These are phyloP conservation scores for Anthrax anthrax DNA, from an alignment of 2,888 invertebrate species.

Conservation along the genomic window DNA sequence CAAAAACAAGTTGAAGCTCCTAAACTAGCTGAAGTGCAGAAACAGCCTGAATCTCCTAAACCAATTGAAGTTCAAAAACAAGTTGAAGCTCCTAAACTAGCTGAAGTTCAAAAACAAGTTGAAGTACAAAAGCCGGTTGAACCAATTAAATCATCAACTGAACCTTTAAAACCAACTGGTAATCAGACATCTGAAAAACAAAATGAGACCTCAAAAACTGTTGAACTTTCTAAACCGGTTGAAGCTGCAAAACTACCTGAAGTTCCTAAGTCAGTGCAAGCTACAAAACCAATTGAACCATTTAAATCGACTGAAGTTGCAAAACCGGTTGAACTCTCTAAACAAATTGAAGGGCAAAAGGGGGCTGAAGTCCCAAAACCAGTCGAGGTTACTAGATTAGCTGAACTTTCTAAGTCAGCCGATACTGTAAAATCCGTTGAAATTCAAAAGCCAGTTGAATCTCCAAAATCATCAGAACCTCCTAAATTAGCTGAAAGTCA, in stretches of 20 bases:
- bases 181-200: slow-evolving; percentile 24
- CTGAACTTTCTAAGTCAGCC: not conserved
- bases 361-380: not conserved
- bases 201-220: slow-evolving; percentile 32
- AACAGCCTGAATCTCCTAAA: slow-evolving; percentile 33
- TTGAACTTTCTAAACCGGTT: slow-evolving; percentile 55
- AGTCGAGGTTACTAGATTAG: not conserved
- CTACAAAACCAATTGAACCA: slow-evolving; percentile 24
- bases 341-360: slow-evolving; percentile 65
- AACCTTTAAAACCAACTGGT: slow-evolving; percentile 60
- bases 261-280: slow-evolving; percentile 53
- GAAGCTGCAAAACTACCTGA: slow-evolving; percentile 31
- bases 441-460: slow-evolving; percentile 32
- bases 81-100: slow-evolving; percentile 70
- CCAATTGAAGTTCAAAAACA: slow-evolving; percentile 91
- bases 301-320: slow-evolving; percentile 51
- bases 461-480: not conserved
- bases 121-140: slow-evolving; percentile 50
- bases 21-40: slow-evolving; percentile 1
- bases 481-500: slow-evolving; percentile 3
- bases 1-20: not conserved
- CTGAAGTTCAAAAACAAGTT: slow-evolving; percentile 54
- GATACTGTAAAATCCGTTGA: slow-evolving; percentile 30
- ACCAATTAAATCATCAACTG: slow-evolving; percentile 40
- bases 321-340: slow-evolving; percentile 35